Evolutionary conservation across 1,140 invertebrate genomes (phyloP).

Genomic region (Neocloeon triangulifer): DNA sequence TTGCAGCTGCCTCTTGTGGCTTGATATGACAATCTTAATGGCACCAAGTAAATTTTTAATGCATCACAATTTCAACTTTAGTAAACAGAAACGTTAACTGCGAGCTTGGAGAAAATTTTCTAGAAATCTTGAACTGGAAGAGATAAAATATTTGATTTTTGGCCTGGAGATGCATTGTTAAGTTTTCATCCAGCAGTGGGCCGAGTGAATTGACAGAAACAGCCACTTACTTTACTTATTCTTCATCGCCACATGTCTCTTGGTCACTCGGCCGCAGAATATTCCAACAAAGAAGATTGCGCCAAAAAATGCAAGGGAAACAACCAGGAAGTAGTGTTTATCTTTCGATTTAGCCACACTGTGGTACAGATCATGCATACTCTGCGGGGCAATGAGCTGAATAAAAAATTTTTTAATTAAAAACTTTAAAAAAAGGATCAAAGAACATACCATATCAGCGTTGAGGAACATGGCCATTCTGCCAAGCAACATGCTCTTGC

Average conservation of each 20-base stretch:
- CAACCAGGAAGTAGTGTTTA: slow-evolving; percentile 50
- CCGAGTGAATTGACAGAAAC: no score
- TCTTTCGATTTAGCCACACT: slow-evolving; percentile 46
- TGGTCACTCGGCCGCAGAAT: slow-evolving; percentile 55
- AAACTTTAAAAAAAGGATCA: slow-evolving; percentile 7
- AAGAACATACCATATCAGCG: slow-evolving; percentile 41
- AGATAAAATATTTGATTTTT: no score
- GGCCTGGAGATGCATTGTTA: no score
- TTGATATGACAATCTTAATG: no score
- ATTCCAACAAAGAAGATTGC: slow-evolving; percentile 59
- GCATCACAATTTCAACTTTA: no score
- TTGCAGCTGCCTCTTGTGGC: no score
- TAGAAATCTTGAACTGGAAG: no score
- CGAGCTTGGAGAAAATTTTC: no score
- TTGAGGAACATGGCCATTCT: slow-evolving; percentile 76
- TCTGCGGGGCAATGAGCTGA: slow-evolving; percentile 31
- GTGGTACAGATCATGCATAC: slow-evolving; percentile 42
- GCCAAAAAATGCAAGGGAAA: slow-evolving; percentile 40
- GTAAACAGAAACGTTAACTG: no score
- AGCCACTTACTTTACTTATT: slow-evolving; percentile 34
- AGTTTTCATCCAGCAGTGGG: no score
- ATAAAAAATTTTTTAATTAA: slow-evolving; percentile 11
- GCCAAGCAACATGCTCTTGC: slow-evolving; percentile 49
- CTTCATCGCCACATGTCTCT: slow-evolving; percentile 40
- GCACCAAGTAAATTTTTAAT: no score